Evolutionary conservation across 2,797 vertebrate species (phyloP).

Genomic region (Melanotaenia boesemani): DNA sequence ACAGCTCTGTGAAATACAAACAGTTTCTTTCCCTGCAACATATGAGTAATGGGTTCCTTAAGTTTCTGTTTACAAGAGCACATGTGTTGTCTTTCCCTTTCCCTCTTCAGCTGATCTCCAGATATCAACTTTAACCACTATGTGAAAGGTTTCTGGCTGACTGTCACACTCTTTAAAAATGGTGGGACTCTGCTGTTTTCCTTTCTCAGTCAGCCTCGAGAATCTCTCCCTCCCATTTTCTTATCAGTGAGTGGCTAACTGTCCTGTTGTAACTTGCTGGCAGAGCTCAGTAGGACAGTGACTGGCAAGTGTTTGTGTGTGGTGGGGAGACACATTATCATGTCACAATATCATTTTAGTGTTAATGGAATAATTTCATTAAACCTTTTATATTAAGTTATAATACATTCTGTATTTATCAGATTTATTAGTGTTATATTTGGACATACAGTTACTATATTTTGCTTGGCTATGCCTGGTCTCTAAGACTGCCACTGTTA

Average conservation of each 20-base stretch:
- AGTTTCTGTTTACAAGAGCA: conserved; percentile 59
- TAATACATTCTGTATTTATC: background rate
- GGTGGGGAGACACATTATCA: background rate
- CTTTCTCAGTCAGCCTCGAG: conserved; percentile 53
- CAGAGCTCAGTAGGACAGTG: conserved; percentile 12
- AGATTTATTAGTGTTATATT: background rate
- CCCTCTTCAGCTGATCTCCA: conserved; percentile 38
- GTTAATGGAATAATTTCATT: background rate
- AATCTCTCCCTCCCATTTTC: conserved; percentile 8
- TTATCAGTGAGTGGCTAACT: conserved; percentile 35
- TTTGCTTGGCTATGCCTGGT: background rate
- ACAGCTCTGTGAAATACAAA: background rate
- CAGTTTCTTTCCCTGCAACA: conserved; percentile 6
- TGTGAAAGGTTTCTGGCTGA: conserved; percentile 5
- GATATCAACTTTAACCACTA: conserved; percentile 37
- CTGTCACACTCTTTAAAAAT: conserved; percentile 10
- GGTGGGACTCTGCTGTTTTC: conserved; percentile 58
- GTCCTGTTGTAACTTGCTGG: conserved; percentile 27
- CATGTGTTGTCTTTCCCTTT: conserved; percentile 41
- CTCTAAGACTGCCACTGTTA: too few species aligned
- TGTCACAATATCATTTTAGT: background rate
- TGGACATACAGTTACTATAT: background rate
- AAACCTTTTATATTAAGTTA: background rate
- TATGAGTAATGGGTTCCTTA: conserved; percentile 41
- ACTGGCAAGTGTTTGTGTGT: background rate